Base-by-base conservation (phyloP, 2,113 vertebrate genomes). In the Ceyx cyanopectus region DNA sequence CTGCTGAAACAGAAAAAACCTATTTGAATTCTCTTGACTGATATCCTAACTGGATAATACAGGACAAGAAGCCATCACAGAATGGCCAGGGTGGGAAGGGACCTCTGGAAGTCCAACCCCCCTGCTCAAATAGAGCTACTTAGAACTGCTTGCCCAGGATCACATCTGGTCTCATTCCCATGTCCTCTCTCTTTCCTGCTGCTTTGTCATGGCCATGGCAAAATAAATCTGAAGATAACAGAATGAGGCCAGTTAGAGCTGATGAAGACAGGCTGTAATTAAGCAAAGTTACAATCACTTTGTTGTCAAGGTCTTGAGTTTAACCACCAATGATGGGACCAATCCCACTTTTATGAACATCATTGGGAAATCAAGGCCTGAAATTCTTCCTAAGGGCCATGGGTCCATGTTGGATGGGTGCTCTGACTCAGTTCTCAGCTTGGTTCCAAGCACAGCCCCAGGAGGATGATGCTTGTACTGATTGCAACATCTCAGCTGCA, bases 371-470 rank as follows among this genome's bases (percentile, higher is more conserved):
- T 57, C 61, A 75, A 70, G 51, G 51, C 46, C 56, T 91, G 90
- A 74, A 74, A 66, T 48, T 74, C 61, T 77, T 85, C 72, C 88
- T 48, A 34, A 63, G 80, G 61, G 77, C 74, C 0, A 12, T 69
- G n/a, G 57, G 45, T 43, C 90, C 7, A 6, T 24, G 29, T 65
- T 91, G 65, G 65, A 62, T 83, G 9, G 5, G 10, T 6, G 48
- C 76, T 81, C 79, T 96, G 96, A 96, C 76, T 90, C 92, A 93
- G 56, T 27, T 76, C 56, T 73, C 43, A 81, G 57, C 40, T 63
- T 11, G 62, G 67, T 90, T 80, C 61, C 76, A 67, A 87, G 46
- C 27, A 69, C 60, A 80, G 6, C 46, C 46, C 62, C 37, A 14
- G 37, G 34, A 81, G 56, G n/a, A 66, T 34, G 68, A 83, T 60